Percentiles rank a stretch among this genome's conserved stretches.
Conservation (phyloP, 2,888 invertebrate species). For the Gandaritis pyraliata region DNA sequence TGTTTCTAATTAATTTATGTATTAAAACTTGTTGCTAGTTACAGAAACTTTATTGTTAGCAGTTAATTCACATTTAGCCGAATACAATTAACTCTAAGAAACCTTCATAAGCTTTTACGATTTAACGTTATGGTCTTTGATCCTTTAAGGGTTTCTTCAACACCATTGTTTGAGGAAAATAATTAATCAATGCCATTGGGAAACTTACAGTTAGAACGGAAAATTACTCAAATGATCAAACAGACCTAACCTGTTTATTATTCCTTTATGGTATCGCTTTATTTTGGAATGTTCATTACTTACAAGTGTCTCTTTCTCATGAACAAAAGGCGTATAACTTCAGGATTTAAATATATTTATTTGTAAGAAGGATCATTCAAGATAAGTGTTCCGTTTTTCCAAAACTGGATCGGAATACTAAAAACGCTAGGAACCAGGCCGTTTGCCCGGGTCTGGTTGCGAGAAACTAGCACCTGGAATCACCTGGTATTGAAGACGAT, state of each 20-base stretch:
- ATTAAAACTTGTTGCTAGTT: conserved; percentile 1
- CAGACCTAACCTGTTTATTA: background rate
- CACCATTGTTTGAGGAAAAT: conserved; percentile 3
- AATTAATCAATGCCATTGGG: background rate
- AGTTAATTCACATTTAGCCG: conserved; percentile 12
- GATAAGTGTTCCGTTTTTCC: too few species aligned
- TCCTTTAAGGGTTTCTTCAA: conserved; percentile 11
- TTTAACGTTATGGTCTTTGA: conserved; percentile 2
- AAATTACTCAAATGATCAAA: background rate
- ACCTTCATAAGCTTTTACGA: conserved; percentile 21
- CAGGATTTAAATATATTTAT: too few species aligned
- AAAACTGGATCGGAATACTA: too few species aligned
- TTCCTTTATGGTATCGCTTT: too few species aligned
- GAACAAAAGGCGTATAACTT: too few species aligned
- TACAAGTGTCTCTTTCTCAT: too few species aligned
- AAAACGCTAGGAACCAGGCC: too few species aligned
- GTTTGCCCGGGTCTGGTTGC: too few species aligned
- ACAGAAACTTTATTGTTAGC: conserved; percentile 6
- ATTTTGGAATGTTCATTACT: too few species aligned
- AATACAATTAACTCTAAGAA: conserved; percentile 25
- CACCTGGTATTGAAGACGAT: too few species aligned
- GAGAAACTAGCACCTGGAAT: too few species aligned
- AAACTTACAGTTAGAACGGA: background rate
- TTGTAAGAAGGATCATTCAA: too few species aligned
- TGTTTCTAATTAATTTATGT: background rate